phyloP scores from a whole-genome alignment of 2,797 vertebrate species.

The Synanceia verrucosa region DNA sequence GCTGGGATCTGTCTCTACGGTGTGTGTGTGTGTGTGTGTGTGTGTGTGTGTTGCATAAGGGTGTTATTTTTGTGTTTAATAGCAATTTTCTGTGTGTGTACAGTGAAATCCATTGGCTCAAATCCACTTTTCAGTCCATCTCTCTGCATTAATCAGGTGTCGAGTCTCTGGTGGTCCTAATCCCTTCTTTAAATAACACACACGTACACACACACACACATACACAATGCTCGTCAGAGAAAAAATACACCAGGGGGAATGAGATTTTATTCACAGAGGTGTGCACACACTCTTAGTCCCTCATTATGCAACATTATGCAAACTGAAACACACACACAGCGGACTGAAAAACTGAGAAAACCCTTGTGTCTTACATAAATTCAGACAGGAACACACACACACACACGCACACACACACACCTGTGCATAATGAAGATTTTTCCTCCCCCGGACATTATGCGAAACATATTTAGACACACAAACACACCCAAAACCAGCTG shows the following conservation, averaged over 20 bases:
- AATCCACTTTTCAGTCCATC: constrained; percentile 48
- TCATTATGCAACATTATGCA: constrained; percentile 53
- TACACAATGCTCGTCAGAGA: background rate
- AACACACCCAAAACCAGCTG: background rate
- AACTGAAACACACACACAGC: background rate
- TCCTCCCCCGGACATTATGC: background rate
- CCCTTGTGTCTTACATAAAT: constrained; percentile 19
- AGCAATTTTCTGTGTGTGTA: background rate
- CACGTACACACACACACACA: background rate
- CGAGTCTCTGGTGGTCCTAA: constrained; percentile 31
- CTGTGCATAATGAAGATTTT: background rate
- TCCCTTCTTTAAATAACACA: constrained; percentile 38
- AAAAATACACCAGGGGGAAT: constrained; percentile 1
- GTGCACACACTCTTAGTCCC: background rate
- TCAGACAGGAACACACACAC: constrained; percentile 9
- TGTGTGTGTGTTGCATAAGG: constrained; percentile 6
- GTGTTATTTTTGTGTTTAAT: constrained; percentile 7
- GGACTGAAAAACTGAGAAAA: constrained; percentile 13
- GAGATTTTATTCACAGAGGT: background rate
- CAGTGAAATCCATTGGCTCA: constrained; percentile 19
- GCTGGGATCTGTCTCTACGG: background rate
- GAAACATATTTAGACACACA: constrained; percentile 2
- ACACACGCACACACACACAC: constrained; percentile 14
- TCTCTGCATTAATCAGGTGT: constrained; percentile 52
- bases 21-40: background rate